These are phyloP conservation scores for Caenorhabditis imperialis DNA, from an alignment of 2,888 invertebrate species.

Conservation along the genomic window DNA sequence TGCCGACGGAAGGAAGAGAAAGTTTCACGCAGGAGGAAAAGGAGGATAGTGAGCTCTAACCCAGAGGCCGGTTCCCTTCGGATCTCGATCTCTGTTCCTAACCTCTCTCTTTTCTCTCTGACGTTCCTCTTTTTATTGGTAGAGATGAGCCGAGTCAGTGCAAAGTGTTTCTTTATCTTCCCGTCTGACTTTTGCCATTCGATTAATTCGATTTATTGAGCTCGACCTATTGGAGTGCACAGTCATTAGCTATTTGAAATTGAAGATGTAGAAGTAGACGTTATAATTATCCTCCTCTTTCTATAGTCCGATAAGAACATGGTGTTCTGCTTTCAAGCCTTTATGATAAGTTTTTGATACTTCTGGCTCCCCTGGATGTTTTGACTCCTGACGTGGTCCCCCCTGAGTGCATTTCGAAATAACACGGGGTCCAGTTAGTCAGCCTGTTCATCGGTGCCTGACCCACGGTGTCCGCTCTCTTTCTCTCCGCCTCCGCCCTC, in stretches of 20 bases:
- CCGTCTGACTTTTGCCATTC: background rate
- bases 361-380: background rate
- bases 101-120: no score
- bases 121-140: slow-evolving; percentile 3
- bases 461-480: slow-evolving; percentile 22
- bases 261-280: no score
- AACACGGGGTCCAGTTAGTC: slow-evolving; percentile 36
- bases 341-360: no score
- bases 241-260: no score
- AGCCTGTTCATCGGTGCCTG: slow-evolving; percentile 46
- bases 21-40: slow-evolving; percentile 26
- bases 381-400: slow-evolving; percentile 7
- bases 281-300: no score
- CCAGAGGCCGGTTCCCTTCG: slow-evolving; percentile 32
- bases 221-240: no score
- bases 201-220: background rate
- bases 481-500: slow-evolving; percentile 9
- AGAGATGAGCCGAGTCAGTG: background rate
- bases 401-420: slow-evolving; percentile 45
- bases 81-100: slow-evolving; percentile 43
- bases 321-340: no score
- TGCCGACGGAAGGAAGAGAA: slow-evolving; percentile 34
- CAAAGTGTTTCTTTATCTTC: slow-evolving; percentile 1
- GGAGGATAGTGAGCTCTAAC: slow-evolving; percentile 43
- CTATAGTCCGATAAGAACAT: no score